These are phyloP conservation scores for Steinernema carpocapsae DNA, from an alignment of 2,888 invertebrate genomes.

Conservation along the genomic window DNA sequence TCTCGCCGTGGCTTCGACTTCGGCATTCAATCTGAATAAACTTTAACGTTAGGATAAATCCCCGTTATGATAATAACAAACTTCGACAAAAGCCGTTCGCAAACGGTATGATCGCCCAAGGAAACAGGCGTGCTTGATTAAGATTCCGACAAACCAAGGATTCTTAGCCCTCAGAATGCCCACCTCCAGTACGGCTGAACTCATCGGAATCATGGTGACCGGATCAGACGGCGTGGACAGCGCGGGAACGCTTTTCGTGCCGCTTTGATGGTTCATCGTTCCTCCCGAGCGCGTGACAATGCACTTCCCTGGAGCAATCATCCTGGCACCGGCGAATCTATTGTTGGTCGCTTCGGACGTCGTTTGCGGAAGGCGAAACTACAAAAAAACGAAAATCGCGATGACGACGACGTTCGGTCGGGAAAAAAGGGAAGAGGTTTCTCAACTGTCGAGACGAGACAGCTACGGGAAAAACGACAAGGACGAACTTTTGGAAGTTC, in stretches of 20 bases:
- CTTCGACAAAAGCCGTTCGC: conserved; percentile 1
- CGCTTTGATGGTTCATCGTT: neutral
- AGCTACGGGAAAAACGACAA: too few relatives aligned
- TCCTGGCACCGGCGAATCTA: neutral
- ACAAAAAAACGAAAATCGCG: neutral
- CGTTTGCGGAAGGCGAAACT: neutral
- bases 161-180: neutral
- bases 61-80: neutral
- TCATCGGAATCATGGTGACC: neutral
- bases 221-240: neutral
- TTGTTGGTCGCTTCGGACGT: neutral
- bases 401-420: too few relatives aligned
- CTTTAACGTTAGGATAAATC: neutral
- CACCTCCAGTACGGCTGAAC: neutral
- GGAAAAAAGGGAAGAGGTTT: too few relatives aligned
- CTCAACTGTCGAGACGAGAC: too few relatives aligned
- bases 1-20: neutral
- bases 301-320: neutral
- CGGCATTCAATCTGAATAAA: conserved; percentile 9
- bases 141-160: neutral
- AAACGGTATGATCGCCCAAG: neutral
- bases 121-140: neutral
- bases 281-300: neutral
- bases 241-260: neutral
- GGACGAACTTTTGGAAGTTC: too few relatives aligned